These are phyloP conservation scores for Cerastis rubricosa DNA, from an alignment of 2,888 invertebrate species.

Conservation along the genomic window DNA sequence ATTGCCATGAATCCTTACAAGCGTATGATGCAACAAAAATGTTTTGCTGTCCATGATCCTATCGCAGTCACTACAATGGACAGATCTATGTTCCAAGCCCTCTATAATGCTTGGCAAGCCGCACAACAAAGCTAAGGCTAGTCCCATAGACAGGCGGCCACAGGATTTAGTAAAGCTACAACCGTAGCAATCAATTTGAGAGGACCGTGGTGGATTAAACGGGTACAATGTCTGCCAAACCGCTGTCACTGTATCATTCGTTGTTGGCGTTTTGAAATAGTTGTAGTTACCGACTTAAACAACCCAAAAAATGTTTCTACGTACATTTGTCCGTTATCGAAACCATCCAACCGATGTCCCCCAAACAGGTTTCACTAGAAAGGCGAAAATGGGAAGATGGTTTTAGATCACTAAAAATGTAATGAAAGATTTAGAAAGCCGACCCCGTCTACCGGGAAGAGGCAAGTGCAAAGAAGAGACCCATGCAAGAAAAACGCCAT, in stretches of 20 bases:
- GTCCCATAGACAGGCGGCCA: neutral
- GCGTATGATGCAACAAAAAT: neutral
- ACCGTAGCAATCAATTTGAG: slow-evolving; percentile 20
- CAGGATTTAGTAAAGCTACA: neutral
- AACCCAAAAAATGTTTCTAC: no score
- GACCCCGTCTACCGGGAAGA: no score
- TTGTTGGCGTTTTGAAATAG: neutral
- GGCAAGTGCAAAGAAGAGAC: no score
- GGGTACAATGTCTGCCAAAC: slow-evolving; percentile 1
- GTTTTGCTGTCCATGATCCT: neutral
- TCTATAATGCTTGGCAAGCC: slow-evolving; percentile 7
- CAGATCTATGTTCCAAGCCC: neutral
- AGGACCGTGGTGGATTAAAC: slow-evolving; percentile 20
- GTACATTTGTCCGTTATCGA: no score
- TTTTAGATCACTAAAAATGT: no score
- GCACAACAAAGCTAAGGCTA: slow-evolving; percentile 18
- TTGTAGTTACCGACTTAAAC: no score
- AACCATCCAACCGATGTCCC: no score
- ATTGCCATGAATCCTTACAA: neutral
- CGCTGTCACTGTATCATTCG: neutral
- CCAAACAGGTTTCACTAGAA: no score
- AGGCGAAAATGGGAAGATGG: no score
- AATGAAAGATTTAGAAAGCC: no score
- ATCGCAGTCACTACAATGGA: neutral
- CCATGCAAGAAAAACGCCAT: no score